Percentiles rank a stretch among this genome's conserved stretches.
Evolutionary conservation across 2,113 vertebrate species (phyloP).

Genomic region (Hoplias malabaricus): DNA sequence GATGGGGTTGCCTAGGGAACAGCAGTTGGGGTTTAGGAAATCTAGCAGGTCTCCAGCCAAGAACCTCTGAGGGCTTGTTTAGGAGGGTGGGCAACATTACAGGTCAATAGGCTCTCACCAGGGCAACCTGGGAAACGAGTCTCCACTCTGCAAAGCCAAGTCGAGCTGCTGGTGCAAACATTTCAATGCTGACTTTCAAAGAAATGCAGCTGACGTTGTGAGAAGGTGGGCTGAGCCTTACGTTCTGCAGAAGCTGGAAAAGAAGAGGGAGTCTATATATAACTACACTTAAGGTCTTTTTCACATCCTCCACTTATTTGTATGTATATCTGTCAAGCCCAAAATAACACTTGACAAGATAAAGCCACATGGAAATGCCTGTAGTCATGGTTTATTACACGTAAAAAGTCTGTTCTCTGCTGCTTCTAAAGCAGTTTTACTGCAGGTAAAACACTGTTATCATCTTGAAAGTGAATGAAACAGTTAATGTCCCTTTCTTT

Average conservation of each 20-base stretch:
- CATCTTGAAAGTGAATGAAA: background rate
- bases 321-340: background rate
- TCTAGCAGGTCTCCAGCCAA: slow-evolving; percentile 35
- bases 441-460: background rate
- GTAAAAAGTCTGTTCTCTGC: background rate
- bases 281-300: background rate
- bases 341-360: background rate
- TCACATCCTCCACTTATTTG: background rate
- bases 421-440: background rate
- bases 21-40: slow-evolving; percentile 1
- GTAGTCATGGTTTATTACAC: background rate
- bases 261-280: background rate
- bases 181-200: background rate
- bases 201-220: slow-evolving; percentile 54
- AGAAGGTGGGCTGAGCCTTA: background rate
- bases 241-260: background rate
- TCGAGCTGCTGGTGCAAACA: slow-evolving; percentile 3
- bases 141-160: background rate
- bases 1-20: slow-evolving; percentile 50
- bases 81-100: background rate
- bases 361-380: background rate
- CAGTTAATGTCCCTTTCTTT: background rate
- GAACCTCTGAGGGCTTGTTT: background rate
- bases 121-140: background rate
- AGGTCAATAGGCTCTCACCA: slow-evolving; percentile 35